Percentiles rank a stretch among this genome's conserved stretches.
Conservation (phyloP, 2,113 vertebrate genomes). For the Sitta europaea region DNA sequence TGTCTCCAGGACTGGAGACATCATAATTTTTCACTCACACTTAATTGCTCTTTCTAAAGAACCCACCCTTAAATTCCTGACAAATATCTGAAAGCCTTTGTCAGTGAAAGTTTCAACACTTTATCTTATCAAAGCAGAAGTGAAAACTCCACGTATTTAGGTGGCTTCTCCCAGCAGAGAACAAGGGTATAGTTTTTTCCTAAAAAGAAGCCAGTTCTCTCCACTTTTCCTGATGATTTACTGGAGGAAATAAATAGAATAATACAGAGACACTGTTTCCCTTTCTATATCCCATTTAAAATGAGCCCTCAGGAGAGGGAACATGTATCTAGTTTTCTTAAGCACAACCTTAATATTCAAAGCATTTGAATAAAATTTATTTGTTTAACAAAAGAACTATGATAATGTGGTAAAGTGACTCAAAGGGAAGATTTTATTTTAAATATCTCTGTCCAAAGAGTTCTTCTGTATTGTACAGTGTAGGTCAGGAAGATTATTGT, state of each 20-base stretch:
- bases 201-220: not conserved
- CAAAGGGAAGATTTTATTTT: not conserved
- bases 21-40: not conserved
- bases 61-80: not conserved
- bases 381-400: not conserved
- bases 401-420: not conserved
- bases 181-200: not conserved
- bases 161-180: not conserved
- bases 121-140: not conserved
- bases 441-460: not conserved
- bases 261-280: not conserved
- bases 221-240: not conserved
- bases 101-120: not conserved
- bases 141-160: rapidly evolving
- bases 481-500: not conserved
- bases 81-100: not conserved
- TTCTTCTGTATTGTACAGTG: not conserved
- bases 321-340: not conserved
- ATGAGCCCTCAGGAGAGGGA: slow-evolving; percentile 29
- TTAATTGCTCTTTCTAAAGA: not conserved
- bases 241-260: not conserved
- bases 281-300: not conserved
- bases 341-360: slow-evolving; percentile 49
- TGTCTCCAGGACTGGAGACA: not conserved
- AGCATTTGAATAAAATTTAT: slow-evolving; percentile 21